Conservation (phyloP, 2,113 vertebrate species). For the Vimba vimba region DNA sequence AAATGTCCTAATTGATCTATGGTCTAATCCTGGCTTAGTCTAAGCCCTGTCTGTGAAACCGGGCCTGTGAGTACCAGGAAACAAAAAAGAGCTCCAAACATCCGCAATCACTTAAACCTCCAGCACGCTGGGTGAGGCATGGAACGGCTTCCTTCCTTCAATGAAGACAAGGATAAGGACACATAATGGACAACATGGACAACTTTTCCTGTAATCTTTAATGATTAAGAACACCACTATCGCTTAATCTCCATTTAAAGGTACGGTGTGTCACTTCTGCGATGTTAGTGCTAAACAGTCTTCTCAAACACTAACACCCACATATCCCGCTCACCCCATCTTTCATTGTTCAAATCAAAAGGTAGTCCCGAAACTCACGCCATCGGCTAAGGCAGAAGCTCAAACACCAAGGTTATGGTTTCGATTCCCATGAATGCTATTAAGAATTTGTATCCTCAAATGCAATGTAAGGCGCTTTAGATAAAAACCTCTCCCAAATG, state of each 20-base stretch:
- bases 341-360: background rate
- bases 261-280: background rate
- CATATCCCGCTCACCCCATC: background rate
- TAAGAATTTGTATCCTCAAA: background rate
- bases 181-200: slow-evolving; percentile 10
- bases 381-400: background rate
- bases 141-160: slow-evolving; percentile 52
- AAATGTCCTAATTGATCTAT: too few relatives aligned
- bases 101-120: slow-evolving; percentile 58
- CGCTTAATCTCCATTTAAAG: background rate
- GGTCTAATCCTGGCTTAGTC: too few relatives aligned
- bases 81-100: slow-evolving; percentile 52
- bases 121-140: slow-evolving; percentile 33
- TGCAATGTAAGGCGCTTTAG: background rate
- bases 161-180: slow-evolving; percentile 22
- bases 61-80: background rate
- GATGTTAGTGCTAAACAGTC: background rate
- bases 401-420: background rate
- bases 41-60: too few relatives aligned
- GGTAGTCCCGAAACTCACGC: background rate
- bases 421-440: background rate
- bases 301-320: background rate
- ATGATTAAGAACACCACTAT: background rate
- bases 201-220: background rate
- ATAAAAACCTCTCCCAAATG: background rate